Evolutionary conservation across 2,888 invertebrate genomes (phyloP).

Genomic region (Himalopsyche japonica): DNA sequence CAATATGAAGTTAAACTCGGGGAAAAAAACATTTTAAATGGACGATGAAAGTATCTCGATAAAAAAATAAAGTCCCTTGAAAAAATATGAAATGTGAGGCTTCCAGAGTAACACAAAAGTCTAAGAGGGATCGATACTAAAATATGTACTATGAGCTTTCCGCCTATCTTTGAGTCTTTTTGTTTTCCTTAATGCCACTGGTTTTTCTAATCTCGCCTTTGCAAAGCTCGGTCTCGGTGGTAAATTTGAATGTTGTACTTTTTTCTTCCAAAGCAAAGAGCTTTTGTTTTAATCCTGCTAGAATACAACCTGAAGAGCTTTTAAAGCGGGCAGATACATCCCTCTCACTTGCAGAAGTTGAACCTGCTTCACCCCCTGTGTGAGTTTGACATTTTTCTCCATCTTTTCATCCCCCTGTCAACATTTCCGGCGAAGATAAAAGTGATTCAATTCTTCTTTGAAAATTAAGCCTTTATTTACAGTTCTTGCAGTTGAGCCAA

Average conservation of each 20-base stretch:
- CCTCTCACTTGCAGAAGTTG: background rate
- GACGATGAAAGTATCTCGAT: too few species aligned
- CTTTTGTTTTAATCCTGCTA: constrained; percentile 11
- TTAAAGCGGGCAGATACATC: background rate
- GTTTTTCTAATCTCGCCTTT: background rate
- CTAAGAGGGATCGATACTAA: background rate
- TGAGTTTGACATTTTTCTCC: constrained; percentile 8
- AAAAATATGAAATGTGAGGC: background rate
- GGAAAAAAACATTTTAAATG: too few species aligned
- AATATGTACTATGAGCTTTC: background rate
- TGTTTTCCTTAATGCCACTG: background rate
- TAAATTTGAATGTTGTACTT: background rate
- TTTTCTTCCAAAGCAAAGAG: background rate
- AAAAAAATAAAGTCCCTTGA: too few species aligned
- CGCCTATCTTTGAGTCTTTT: background rate
- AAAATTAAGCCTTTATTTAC: constrained; percentile 26
- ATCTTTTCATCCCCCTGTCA: background rate
- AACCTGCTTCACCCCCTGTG: background rate
- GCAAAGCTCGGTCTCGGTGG: background rate
- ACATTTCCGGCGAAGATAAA: constrained; percentile 18
- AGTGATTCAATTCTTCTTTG: constrained; percentile 21
- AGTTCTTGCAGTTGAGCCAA: too few species aligned
- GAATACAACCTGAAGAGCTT: background rate
- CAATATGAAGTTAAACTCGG: too few species aligned
- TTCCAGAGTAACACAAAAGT: background rate